Evolutionary conservation across 2,797 vertebrate genomes (phyloP), one percentile per base, ranked within the genome.

Genomic region (Cetoscarus ocellatus): DNA sequence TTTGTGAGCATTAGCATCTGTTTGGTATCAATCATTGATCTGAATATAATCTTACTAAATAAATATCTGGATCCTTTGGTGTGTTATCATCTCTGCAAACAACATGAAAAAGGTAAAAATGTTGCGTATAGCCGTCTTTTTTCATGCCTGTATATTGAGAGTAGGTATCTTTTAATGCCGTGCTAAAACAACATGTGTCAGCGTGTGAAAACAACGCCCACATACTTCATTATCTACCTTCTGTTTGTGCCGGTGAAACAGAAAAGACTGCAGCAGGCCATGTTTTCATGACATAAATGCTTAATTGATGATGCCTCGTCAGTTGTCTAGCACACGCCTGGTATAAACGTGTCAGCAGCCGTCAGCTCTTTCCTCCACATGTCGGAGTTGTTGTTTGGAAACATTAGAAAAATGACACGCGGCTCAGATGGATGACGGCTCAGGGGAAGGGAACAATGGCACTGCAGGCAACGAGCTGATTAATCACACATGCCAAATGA

Each of bases 381-480:
- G 61, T 67, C 19, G 9, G 42, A 45, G 11, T 17, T 65, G 27
- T 67, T 54, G 61, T 60, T 53, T 55, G 27, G 63, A 55, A 70
- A 42, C n/a, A 14, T 47, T 61, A 64, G 45, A 67, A 9, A 59
- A 80, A 58, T 48, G 43, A 61, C 14, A 17, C 6, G 18, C 35
- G 39, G 19, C 42, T 56, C 5, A 1, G 49, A 67, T 67, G 17
- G 56, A 66, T 68, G 59, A 49, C 59, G 61, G 55, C 36, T 70
- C 17, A 10, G 27, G 54, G 54, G 72, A 44, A 18, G 54, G 44
- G 74, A 64, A 74, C 72, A 77, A 52, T 34, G 43, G 51, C 66
- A 54, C 57, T 17, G 43, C 49, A 66, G 56, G 67, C 61, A 63
- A 68, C 55, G 45, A 70, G 64, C 53, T 49, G 56, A 77, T 68